Percentiles rank a stretch among this genome's conserved stretches.
phyloP scores from a whole-genome alignment of 2,113 vertebrate species.

The Ivindomyrus marchei region DNA sequence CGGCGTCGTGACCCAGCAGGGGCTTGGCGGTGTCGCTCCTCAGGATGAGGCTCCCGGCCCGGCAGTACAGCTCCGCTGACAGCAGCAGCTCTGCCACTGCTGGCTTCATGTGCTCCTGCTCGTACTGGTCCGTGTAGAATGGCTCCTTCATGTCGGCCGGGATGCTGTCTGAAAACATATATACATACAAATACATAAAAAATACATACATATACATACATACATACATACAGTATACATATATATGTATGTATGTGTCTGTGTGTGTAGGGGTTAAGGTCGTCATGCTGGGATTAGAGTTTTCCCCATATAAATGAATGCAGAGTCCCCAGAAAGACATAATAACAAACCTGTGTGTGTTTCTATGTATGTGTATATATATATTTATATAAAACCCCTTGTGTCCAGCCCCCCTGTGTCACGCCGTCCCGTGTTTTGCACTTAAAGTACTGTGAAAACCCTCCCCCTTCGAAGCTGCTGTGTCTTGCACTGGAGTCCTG shows the following conservation, averaged over 20 bases:
- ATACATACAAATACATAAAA: too few relatives aligned
- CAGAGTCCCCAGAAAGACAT: too few relatives aligned
- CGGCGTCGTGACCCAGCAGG: constrained; percentile 84
- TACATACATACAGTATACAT: too few relatives aligned
- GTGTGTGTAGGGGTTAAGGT: too few relatives aligned
- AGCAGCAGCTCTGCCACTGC: constrained; percentile 83
- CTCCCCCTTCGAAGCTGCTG: not conserved
- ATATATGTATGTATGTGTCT: too few relatives aligned
- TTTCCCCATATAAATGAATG: too few relatives aligned
- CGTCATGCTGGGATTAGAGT: too few relatives aligned
- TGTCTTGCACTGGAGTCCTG: not conserved
- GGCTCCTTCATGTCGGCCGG: constrained; percentile 83
- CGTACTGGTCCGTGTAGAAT: constrained; percentile 96
- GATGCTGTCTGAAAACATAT: constrained; percentile 69
- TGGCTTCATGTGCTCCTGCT: constrained; percentile 95
- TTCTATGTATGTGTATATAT: too few relatives aligned
- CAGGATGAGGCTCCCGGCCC: constrained; percentile 85
- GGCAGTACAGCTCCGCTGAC: constrained; percentile 90
- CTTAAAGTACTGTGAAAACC: not conserved
- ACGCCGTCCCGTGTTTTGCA: not conserved
- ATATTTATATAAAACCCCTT: not conserved
- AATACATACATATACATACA: too few relatives aligned
- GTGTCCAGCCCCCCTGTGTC: not conserved
- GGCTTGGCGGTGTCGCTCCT: constrained; percentile 81
- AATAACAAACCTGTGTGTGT: too few relatives aligned